These are phyloP conservation scores for Caranx melampygus DNA, from an alignment of 2,113 vertebrate species.

Conservation along the genomic window DNA sequence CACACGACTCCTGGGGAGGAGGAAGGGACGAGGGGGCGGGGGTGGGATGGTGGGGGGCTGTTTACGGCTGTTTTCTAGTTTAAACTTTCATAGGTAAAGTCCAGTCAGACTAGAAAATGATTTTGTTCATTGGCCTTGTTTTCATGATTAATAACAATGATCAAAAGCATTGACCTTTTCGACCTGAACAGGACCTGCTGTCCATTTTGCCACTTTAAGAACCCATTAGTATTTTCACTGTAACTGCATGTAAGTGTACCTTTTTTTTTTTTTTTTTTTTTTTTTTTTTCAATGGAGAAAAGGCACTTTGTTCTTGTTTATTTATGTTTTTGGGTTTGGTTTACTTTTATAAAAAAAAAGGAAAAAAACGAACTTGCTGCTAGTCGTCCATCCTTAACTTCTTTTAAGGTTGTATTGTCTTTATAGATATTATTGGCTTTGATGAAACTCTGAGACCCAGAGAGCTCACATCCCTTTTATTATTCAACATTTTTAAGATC, in stretches of 20 bases:
- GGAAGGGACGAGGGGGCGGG: neutral
- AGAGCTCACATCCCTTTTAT: conserved; percentile 71
- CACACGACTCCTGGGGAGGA: neutral
- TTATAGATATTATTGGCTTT: conserved; percentile 62
- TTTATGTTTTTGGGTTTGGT: conserved; percentile 62
- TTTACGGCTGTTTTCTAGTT: neutral
- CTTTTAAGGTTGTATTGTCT: conserved; percentile 62
- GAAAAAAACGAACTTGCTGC: conserved; percentile 70
- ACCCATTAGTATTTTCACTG: conserved; percentile 45
- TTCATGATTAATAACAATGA: conserved; percentile 15
- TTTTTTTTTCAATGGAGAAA: conserved; percentile 33
- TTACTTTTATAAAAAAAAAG: conserved; percentile 41
- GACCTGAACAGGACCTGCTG: conserved; percentile 13
- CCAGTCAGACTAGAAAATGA: neutral
- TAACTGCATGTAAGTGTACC: conserved; percentile 64
- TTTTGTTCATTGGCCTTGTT: conserved; percentile 28
- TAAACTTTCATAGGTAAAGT: neutral
- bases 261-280: conserved; percentile 8
- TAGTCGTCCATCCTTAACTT: conserved; percentile 70
- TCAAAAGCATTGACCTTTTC: conserved; percentile 6
- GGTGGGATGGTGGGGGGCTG: neutral
- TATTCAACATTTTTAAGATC: conserved; percentile 78
- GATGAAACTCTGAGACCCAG: conserved; percentile 51
- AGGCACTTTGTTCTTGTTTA: conserved; percentile 46
- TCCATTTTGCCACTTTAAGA: conserved; percentile 50